A percentile compares a stretch with the other conserved stretches of the same genome.
phyloP scores from a whole-genome alignment of 2,797 vertebrate genomes.

The Typhlichthys subterraneus region DNA sequence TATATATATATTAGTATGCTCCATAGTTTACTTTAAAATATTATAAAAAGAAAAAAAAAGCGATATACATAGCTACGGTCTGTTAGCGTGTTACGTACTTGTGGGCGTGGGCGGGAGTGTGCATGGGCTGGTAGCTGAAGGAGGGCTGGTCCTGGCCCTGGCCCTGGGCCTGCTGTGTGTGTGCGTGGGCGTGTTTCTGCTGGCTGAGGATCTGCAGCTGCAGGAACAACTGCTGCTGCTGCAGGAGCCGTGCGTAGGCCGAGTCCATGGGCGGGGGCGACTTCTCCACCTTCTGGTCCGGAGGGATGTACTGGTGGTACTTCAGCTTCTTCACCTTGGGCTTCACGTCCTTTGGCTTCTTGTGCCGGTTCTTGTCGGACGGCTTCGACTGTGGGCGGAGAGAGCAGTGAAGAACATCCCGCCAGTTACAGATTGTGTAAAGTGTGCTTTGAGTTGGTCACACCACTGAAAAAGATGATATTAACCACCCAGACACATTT shows the following conservation, averaged over 20 bases:
- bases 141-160: constrained; percentile 75
- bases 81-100: constrained; percentile 80
- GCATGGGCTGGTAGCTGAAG: constrained; percentile 86
- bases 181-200: constrained; percentile 86
- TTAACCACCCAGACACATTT: too few relatives aligned
- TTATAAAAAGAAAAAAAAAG: too few relatives aligned
- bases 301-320: constrained; percentile 98
- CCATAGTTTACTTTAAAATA: too few relatives aligned
- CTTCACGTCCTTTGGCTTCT: constrained; percentile 98
- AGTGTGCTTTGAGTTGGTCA: too few relatives aligned
- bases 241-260: constrained; percentile 93
- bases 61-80: too few relatives aligned
- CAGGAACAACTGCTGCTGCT: constrained; percentile 97
- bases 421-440: neutral
- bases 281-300: constrained; percentile 96
- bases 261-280: constrained; percentile 98
- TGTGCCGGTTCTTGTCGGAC: constrained; percentile 93
- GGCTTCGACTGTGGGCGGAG: constrained; percentile 83
- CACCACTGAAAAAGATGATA: too few relatives aligned
- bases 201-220: constrained; percentile 98
- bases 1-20: too few relatives aligned
- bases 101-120: constrained; percentile 68
- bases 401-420: neutral
- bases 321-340: constrained; percentile 99
- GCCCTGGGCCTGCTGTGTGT: constrained; percentile 50